A percentile compares a stretch with the other conserved stretches of the same genome.
phyloP scores from a whole-genome alignment of 2,888 invertebrate genomes.

The Hermaeophaga mercurialis region DNA sequence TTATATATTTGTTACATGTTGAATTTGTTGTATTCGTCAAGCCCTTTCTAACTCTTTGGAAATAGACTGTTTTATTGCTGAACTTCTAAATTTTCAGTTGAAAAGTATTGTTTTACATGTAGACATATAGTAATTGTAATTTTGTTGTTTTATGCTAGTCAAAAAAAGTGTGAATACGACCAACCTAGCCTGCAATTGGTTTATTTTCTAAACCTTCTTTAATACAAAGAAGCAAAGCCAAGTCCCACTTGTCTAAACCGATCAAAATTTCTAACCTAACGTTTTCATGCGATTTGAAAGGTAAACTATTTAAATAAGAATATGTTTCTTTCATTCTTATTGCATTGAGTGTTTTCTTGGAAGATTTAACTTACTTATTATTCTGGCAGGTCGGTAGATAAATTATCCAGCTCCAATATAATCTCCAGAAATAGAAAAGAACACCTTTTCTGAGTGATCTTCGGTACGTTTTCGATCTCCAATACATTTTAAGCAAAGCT shows the following conservation, averaged over 20 bases:
- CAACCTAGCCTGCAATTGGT: constrained; percentile 35
- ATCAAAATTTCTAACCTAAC: constrained; percentile 9
- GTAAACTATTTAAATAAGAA: constrained; percentile 4
- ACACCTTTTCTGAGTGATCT: constrained; percentile 4
- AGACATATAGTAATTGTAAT: constrained; percentile 3
- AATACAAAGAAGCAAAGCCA: constrained; percentile 14
- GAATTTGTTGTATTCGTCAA: constrained; percentile 23
- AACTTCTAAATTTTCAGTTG: constrained; percentile 27
- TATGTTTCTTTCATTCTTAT: constrained; percentile 1
- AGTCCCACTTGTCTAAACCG: constrained; percentile 22
- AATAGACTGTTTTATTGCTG: background rate
- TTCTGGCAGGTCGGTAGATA: constrained; percentile 2
- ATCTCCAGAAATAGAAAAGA: constrained; percentile 5
- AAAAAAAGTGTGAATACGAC: constrained; percentile 15
- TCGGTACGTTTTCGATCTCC: constrained; percentile 8
- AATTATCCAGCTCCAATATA: background rate
- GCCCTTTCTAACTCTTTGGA: constrained; percentile 20
- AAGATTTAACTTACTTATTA: too few relatives aligned
- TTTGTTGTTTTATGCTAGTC: background rate
- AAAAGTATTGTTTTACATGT: constrained; percentile 19
- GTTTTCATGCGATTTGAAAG: constrained; percentile 8
- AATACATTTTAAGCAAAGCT: constrained; percentile 13
- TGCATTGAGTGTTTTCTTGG: constrained; percentile 1
- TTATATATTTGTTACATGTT: too few relatives aligned
- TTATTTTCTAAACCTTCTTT: constrained; percentile 22